Conservation (phyloP, 2,797 vertebrate genomes). For the Numenius phaeopus region DNA sequence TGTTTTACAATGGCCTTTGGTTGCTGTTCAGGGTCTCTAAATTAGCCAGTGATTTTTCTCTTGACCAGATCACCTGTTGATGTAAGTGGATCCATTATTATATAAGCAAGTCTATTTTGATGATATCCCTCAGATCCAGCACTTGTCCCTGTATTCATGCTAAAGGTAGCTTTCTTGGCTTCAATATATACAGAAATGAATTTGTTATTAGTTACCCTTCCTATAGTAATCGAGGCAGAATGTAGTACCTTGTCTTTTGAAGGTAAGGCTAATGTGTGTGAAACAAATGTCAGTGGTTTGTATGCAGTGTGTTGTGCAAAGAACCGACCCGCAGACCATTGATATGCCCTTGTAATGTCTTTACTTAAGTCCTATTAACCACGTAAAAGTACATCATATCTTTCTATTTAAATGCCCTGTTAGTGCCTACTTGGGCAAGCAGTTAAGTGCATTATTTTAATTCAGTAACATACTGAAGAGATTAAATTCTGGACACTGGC, state of each 20-base stretch:
- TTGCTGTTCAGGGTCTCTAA: neutral
- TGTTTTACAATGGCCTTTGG: neutral
- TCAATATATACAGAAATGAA: neutral
- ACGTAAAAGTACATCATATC: neutral
- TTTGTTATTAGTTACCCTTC: neutral
- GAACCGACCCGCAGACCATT: accelerated
- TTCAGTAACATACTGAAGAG: neutral
- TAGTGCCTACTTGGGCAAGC: neutral
- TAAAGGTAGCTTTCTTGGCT: neutral
- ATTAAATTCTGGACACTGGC: neutral
- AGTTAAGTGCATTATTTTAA: neutral
- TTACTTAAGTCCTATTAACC: neutral
- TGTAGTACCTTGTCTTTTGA: neutral
- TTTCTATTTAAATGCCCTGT: too few species aligned
- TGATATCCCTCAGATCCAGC: neutral
- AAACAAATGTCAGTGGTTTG: neutral
- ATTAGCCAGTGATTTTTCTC: neutral
- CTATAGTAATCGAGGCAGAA: neutral
- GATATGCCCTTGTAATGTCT: neutral
- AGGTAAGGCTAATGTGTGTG: accelerated
- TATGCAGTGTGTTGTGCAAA: neutral
- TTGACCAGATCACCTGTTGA: neutral
- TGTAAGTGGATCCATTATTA: neutral
- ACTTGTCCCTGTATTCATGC: neutral
- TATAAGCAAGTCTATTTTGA: neutral